These are phyloP conservation scores for Mythimna lalbum DNA, from an alignment of 2,888 invertebrate species.

Conservation along the genomic window DNA sequence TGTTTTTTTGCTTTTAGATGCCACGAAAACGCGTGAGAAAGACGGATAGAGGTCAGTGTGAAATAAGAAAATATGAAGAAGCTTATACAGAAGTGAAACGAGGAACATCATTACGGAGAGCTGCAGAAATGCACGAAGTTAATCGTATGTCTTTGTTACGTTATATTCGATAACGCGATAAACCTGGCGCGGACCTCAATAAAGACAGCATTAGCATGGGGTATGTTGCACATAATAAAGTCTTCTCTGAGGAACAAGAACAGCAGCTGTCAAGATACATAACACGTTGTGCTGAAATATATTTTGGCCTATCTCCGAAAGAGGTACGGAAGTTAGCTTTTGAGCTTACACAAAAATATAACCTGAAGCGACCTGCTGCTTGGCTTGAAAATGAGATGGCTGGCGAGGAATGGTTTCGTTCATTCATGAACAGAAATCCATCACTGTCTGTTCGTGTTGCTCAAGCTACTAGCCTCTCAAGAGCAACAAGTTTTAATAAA, in stretches of 20 bases:
- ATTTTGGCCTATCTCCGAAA: neutral
- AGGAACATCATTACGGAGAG: no score
- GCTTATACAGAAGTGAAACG: no score
- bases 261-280: neutral
- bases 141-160: neutral
- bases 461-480: no score
- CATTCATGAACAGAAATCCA: slow-evolving; percentile 4
- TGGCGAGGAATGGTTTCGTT: slow-evolving; percentile 2
- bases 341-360: neutral
- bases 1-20: neutral
- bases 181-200: neutral
- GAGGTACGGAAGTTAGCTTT: slow-evolving; percentile 4
- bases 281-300: slow-evolving; percentile 2
- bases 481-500: no score
- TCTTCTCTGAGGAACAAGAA: neutral
- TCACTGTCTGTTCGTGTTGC: neutral
- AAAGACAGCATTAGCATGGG: neutral
- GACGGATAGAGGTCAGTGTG: neutral
- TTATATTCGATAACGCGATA: neutral
- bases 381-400: no score
- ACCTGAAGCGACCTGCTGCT: neutral
- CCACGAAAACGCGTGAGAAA: neutral
- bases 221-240: neutral
- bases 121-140: neutral
- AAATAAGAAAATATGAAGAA: no score